Percentiles rank a stretch among this genome's conserved stretches.
These are phyloP conservation scores for Drymonia ruficornis DNA, from an alignment of 2,888 invertebrate species.

Conservation along the genomic window DNA sequence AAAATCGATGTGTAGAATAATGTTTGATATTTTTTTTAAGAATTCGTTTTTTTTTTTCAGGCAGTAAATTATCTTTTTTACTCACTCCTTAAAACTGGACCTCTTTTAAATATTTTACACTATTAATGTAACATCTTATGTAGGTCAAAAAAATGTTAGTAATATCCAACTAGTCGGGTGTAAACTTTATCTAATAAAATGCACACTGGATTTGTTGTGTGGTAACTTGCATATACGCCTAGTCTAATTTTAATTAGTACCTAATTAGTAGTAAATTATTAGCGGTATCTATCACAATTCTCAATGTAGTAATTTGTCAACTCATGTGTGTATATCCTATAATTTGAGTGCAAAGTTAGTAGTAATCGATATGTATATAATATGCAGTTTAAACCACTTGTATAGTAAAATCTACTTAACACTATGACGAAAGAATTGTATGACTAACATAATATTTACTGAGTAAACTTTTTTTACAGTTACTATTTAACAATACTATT, in stretches of 20 bases:
- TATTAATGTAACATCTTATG: no score
- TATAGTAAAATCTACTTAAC: not conserved
- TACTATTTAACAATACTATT: not conserved
- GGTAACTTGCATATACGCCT: constrained; percentile 52
- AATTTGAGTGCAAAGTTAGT: constrained; percentile 22
- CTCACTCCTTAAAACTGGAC: no score
- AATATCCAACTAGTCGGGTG: constrained; percentile 30
- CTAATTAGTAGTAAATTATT: constrained; percentile 40
- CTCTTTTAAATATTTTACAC: no score
- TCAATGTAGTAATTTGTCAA: constrained; percentile 19
- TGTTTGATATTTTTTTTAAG: no score
- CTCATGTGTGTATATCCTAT: constrained; percentile 10
- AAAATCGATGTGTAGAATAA: no score
- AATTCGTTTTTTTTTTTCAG: no score
- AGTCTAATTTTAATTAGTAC: constrained; percentile 53
- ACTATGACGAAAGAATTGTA: not conserved
- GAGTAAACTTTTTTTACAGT: not conserved
- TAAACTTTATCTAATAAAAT: constrained; percentile 28
- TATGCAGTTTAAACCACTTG: constrained; percentile 1
- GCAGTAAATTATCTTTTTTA: no score
- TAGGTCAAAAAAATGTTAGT: not conserved
- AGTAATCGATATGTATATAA: constrained; percentile 2
- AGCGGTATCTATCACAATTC: constrained; percentile 21
- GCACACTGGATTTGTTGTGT: constrained; percentile 54
- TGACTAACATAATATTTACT: not conserved